Evolutionary conservation across 1,140 invertebrate species (phyloP).

Genomic region (Drosophila prosaltans): DNA sequence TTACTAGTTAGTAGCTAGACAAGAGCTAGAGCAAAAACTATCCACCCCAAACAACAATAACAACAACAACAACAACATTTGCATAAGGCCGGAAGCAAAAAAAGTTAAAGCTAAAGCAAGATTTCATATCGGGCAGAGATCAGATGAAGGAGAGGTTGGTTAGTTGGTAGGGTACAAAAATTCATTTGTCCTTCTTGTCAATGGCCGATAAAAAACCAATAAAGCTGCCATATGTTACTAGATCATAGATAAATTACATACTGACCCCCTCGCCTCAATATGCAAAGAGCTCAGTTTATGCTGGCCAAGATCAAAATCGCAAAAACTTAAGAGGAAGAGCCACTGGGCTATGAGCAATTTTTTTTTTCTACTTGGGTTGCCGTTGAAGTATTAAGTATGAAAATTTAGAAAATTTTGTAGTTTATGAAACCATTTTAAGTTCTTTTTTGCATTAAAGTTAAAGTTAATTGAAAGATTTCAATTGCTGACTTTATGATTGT

Average conservation of each 20-base stretch:
- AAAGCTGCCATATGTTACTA: constrained; percentile 69
- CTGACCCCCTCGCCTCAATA: constrained; percentile 11
- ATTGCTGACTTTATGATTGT: too few species aligned
- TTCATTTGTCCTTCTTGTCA: constrained; percentile 80
- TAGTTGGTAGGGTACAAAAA: constrained; percentile 37
- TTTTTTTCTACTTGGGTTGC: neutral
- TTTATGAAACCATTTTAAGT: too few species aligned
- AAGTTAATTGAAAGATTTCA: too few species aligned
- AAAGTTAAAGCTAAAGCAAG: constrained; percentile 68
- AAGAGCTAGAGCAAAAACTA: constrained; percentile 52
- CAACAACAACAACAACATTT: constrained; percentile 35
- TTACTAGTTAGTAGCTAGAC: constrained; percentile 41
- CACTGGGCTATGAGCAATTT: constrained; percentile 1
- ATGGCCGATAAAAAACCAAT: constrained; percentile 83
- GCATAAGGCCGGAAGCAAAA: constrained; percentile 49
- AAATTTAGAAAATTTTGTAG: too few species aligned
- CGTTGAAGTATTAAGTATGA: too few species aligned
- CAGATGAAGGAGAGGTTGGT: constrained; percentile 23
- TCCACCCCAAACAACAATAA: neutral
- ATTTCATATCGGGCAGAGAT: constrained; percentile 28
- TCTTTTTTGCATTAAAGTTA: too few species aligned
- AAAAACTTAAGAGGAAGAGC: constrained; percentile 11
- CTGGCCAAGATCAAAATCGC: constrained; percentile 11
- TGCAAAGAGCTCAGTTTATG: constrained; percentile 1
- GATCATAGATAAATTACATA: constrained; percentile 39